Base-by-base conservation (phyloP, 2,113 vertebrate genomes). In the Patagioenas fasciata region DNA sequence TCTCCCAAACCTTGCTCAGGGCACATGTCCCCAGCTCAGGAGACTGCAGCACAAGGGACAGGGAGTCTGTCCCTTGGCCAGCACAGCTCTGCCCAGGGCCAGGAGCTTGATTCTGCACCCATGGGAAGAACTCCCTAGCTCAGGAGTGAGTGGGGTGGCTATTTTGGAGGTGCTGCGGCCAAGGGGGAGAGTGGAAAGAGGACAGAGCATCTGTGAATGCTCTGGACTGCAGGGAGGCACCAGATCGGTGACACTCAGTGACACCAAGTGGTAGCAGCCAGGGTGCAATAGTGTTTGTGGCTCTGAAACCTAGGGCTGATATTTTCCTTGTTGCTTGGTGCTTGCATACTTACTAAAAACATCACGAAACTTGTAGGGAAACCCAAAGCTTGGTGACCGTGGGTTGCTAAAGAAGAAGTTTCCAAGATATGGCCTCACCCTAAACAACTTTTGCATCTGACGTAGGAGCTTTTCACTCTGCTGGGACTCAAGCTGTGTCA, bases 1-100 rank as follows among this genome's bases (percentile, higher is more conserved):
- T 82, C 44, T 72, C n/a, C 10, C 51, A 85, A 3, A 54, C 47
- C 20, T 40, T 19, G 13, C 24, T 24, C 10, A 16, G 44, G 8
- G 4, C 0, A 0, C 0, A 0, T 32, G 80, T 61, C 19, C 50
- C 47, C 3, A 2, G 12, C 25, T 70, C 29, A 10, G n/a, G 15
- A 20, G 11, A 57, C 84, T 66, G 53, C 10, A 25, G 28, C 77
- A 65, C 1, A 10, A 10, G 21, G 31, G 6, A 28, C 1, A 0
- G 20, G 7, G 24, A 77, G 26, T 40, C 18, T 64, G 26, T 7
- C 11, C 11, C 13, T 61, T 8, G 6, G 13, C 31, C 66, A 84
- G 56, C 4, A 1, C 13, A 10, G 50, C 54, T 78, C 64, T 80
- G 62, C 36, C 65, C 53, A 60, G 57, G 31, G n/a, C 9, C n/a